Conservation (phyloP, 1,140 invertebrate species). For the Camponotus pennsylvanicus region DNA sequence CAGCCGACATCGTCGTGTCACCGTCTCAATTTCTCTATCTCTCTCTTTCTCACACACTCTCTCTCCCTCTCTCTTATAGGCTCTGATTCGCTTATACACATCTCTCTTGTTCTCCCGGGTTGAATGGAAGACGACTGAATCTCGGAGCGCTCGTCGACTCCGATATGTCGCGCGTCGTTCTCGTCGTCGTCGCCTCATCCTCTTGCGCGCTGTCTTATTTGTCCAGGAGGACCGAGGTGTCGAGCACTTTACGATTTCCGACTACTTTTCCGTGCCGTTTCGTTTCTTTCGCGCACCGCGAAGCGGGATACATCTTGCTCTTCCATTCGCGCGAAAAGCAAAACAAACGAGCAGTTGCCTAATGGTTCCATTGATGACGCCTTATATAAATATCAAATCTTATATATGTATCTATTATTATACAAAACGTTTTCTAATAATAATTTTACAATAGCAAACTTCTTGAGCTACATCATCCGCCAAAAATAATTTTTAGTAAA, state of each 20-base stretch:
- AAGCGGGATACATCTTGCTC: conserved; percentile 8
- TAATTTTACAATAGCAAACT: neutral
- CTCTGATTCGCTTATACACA: conserved; percentile 13
- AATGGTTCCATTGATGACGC: neutral
- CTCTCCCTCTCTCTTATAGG: neutral
- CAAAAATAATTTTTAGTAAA: neutral
- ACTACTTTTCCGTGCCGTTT: conserved; percentile 76
- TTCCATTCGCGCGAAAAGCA: conserved; percentile 16
- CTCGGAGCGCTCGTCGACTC: conserved; percentile 45
- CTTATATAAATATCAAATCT: neutral
- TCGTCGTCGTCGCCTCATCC: conserved; percentile 68
- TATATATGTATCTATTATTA: neutral
- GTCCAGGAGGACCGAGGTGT: conserved; percentile 84
- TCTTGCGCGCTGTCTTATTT: conserved; percentile 82
- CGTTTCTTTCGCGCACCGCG: conserved; percentile 59
- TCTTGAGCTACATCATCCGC: neutral
- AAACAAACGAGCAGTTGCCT: conserved; percentile 31
- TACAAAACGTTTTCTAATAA: neutral
- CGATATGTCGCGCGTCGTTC: conserved; percentile 54
- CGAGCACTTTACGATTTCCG: conserved; percentile 85
- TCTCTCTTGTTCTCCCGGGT: conserved; percentile 60
- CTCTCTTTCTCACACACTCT: neutral
- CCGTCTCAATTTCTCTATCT: conserved; percentile 17
- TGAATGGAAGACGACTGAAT: conserved; percentile 63
- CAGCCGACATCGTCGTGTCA: conserved; percentile 29